These are phyloP conservation scores for Pogonocichla stellata DNA, from an alignment of 2,113 vertebrate genomes.

Conservation along the genomic window DNA sequence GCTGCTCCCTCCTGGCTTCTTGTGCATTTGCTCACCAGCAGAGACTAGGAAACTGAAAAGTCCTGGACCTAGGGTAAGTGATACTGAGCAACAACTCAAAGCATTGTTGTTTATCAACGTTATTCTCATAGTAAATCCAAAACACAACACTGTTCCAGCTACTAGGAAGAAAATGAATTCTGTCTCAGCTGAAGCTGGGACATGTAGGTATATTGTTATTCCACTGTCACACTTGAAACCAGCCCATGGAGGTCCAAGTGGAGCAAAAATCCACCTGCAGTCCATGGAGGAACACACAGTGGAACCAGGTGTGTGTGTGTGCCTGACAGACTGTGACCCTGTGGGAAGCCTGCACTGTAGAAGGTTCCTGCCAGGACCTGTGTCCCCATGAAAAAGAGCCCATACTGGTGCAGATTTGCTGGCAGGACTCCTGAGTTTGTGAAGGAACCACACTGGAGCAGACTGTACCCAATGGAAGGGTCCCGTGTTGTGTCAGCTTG, in stretches of 20 bases:
- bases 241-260: neutral
- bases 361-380: neutral
- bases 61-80: neutral
- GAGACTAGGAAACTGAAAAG: neutral
- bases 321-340: neutral
- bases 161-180: neutral
- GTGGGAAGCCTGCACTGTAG: accelerated
- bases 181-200: neutral
- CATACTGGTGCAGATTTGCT: neutral
- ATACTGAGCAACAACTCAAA: neutral
- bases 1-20: neutral
- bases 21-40: neutral
- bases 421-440: neutral
- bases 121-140: neutral
- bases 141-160: neutral
- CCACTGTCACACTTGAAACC: neutral
- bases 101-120: neutral
- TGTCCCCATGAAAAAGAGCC: neutral
- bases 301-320: neutral
- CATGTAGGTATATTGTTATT: neutral
- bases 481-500: neutral
- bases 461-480: neutral
- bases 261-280: neutral
- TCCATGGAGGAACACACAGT: neutral
- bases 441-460: neutral